phyloP scores from a whole-genome alignment of 2,888 invertebrate species.

The Epinotia bilunana region DNA sequence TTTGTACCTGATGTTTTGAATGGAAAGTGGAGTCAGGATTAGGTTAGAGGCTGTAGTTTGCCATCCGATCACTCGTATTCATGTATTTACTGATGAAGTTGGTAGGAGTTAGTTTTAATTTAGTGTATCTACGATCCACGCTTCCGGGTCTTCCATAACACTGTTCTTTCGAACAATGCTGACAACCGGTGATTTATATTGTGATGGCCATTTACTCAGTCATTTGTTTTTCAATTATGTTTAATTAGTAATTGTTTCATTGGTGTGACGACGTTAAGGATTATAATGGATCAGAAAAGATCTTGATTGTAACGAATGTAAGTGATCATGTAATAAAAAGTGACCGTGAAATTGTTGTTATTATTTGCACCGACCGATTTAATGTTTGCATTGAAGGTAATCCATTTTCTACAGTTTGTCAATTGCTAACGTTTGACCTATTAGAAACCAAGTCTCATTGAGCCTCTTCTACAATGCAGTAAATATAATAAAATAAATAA shows the following conservation, averaged over 20 bases:
- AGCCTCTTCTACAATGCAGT: too few relatives aligned
- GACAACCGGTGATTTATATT: slow-evolving; percentile 59
- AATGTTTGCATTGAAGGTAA: neutral
- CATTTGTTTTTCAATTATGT: slow-evolving; percentile 69
- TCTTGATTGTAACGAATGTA: slow-evolving; percentile 77
- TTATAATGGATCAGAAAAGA: slow-evolving; percentile 55
- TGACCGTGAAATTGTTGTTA: slow-evolving; percentile 63
- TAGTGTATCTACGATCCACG: slow-evolving; percentile 55
- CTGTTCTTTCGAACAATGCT: slow-evolving; percentile 62
- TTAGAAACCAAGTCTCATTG: neutral
- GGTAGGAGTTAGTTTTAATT: slow-evolving; percentile 49
- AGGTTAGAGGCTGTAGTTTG: slow-evolving; percentile 55
- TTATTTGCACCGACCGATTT: slow-evolving; percentile 48
- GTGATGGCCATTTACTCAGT: slow-evolving; percentile 74
- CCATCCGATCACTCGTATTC: slow-evolving; percentile 50
- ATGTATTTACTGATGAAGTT: slow-evolving; percentile 35
- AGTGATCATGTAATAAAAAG: slow-evolving; percentile 80
- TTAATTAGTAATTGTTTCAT: slow-evolving; percentile 66
- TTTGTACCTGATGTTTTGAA: slow-evolving; percentile 81
- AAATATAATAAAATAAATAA: too few relatives aligned
- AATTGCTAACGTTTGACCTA: neutral
- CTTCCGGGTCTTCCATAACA: slow-evolving; percentile 78
- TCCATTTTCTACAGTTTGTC: neutral
- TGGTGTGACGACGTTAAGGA: slow-evolving; percentile 71
- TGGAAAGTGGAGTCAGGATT: slow-evolving; percentile 60